Evolutionary conservation across 2,113 vertebrate species (phyloP), one percentile per base, ranked within the genome.

Genomic region (Philantomba maxwellii): DNA sequence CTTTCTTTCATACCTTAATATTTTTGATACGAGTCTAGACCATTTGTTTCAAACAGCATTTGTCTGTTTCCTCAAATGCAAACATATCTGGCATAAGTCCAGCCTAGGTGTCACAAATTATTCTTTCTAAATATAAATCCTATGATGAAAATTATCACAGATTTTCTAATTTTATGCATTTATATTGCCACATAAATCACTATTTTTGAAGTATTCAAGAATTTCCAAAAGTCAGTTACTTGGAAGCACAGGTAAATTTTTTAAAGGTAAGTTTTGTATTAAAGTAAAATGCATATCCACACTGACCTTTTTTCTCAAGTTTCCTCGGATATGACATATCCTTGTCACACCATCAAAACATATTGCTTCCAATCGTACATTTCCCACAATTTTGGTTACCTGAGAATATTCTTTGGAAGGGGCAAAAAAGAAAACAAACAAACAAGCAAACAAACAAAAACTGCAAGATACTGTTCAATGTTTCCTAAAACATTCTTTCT

Each of bases 241-340:
- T 53, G 53, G 17, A 53, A 53, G 17, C 53, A 21, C 6, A 53
- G 53, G 53, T 53, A 53, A 19, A 19, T 7, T 53, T 53, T 53
- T 53, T 53, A 19, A 53, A 53, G 53, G 6, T 53, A 19, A 53
- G 53, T 33, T 89, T 57, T n/a, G 25, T 66, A 78, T 53, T 57
- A 21, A 86, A 19, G 30, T 30, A 36, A 88, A 2, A 0, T 12
- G 78, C 93, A 91, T 5, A 5, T 57, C 60, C 33, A 89, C 21
- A 94, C 92, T 86, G 98, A 99, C 99, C 99, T 99, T 99, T 99
- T 99, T 99, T 97, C 99, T 98, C 95, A 99, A 98, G 85, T 99
- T 99, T 97, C 99, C 99, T 98, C 98, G 98, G 97, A 99, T 99
- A 97, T 99, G 99, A 97, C 99, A 99, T 83, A 99, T 99, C 93